Percentiles rank a stretch among this genome's conserved stretches.
phyloP scores from a whole-genome alignment of 2,797 vertebrate species.

The Falco naumanni region DNA sequence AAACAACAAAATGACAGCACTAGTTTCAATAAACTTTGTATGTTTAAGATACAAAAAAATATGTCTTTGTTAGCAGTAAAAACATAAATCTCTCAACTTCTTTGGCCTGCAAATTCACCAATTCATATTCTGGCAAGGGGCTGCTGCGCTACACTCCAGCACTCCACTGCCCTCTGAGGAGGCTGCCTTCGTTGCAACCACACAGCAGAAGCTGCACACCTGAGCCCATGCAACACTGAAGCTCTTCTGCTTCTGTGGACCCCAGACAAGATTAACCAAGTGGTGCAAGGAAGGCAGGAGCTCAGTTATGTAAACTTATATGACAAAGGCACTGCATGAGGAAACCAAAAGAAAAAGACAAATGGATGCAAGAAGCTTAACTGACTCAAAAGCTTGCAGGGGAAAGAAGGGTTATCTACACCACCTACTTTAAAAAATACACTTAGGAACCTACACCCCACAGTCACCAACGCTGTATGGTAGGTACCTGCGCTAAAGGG shows the following conservation, averaged over 20 bases:
- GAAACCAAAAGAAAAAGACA: neutral
- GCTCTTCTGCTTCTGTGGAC: neutral
- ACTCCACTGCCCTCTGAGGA: neutral
- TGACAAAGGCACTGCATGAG: fast-evolving
- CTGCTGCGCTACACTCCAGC: neutral
- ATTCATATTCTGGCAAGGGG: neutral
- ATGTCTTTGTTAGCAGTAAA: neutral
- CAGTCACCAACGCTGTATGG: neutral
- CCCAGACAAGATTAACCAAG: neutral
- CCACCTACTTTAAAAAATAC: neutral
- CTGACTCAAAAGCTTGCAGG: neutral
- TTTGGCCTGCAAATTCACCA: neutral
- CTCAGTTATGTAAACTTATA: neutral
- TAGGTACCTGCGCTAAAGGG: neutral
- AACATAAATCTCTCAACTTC: neutral
- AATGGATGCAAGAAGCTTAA: neutral
- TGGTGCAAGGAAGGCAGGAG: neutral
- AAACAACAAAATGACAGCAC: neutral
- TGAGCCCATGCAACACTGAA: fast-evolving
- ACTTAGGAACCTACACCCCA: neutral
- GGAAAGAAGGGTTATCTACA: neutral
- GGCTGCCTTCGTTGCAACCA: neutral
- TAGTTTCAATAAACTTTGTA: neutral
- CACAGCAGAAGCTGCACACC: neutral
- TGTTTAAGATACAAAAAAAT: neutral